Conservation (phyloP, 2,113 vertebrate genomes). For the Amphiprion ocellaris region DNA sequence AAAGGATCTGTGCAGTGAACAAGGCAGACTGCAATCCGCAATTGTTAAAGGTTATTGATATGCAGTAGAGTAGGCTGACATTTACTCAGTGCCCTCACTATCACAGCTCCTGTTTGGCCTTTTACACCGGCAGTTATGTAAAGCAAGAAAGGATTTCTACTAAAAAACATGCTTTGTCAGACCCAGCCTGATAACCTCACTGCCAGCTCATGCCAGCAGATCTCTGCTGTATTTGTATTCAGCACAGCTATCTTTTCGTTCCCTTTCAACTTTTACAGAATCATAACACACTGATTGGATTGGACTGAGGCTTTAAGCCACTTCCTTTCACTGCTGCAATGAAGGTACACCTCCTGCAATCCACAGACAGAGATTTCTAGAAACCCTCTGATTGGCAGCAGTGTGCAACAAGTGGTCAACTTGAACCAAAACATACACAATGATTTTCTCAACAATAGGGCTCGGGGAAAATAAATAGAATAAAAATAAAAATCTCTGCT, state of each 20-base stretch:
- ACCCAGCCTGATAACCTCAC: slow-evolving; percentile 48
- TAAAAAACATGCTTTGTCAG: slow-evolving; percentile 58
- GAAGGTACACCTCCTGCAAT: not conserved
- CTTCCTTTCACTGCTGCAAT: slow-evolving; percentile 20
- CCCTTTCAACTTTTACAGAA: slow-evolving; percentile 10
- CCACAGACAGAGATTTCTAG: slow-evolving; percentile 17
- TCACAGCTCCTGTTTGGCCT: slow-evolving; percentile 55
- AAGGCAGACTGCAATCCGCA: slow-evolving; percentile 6
- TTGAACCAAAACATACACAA: slow-evolving; percentile 30
- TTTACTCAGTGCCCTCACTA: slow-evolving; percentile 48
- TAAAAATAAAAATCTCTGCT: not conserved
- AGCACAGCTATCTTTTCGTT: not conserved
- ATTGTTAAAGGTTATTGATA: slow-evolving; percentile 61
- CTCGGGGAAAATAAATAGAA: not conserved
- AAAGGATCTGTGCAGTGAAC: not conserved
- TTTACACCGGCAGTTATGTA: slow-evolving; percentile 53
- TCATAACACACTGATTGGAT: not conserved
- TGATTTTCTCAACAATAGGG: not conserved
- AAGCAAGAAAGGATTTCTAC: slow-evolving; percentile 48
- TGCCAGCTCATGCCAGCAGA: slow-evolving; percentile 9
- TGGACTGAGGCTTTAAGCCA: not conserved
- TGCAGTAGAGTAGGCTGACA: slow-evolving; percentile 60
- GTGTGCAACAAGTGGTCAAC: slow-evolving; percentile 18
- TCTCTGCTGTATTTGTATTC: slow-evolving; percentile 30
- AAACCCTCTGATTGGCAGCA: not conserved